These are phyloP conservation scores for Apis cerana DNA, from an alignment of 1,140 invertebrate genomes.

Conservation along the genomic window DNA sequence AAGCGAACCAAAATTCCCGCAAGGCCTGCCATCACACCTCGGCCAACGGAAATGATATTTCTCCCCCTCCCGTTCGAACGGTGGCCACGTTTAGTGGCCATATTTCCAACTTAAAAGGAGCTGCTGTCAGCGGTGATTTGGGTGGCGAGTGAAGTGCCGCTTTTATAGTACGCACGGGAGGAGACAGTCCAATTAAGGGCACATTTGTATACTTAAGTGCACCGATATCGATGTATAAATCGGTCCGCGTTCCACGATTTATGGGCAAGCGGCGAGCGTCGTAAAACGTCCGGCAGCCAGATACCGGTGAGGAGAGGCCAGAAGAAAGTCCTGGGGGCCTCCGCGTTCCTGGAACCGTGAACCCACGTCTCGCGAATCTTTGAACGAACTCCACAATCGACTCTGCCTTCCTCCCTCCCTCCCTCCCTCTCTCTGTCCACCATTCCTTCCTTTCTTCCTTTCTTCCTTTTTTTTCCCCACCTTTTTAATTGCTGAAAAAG, in stretches of 20 bases:
- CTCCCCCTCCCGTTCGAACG: constrained; percentile 12
- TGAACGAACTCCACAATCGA: constrained; percentile 24
- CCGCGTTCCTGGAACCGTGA: constrained; percentile 51
- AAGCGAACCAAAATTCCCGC: not conserved
- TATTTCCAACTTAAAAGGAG: constrained; percentile 64
- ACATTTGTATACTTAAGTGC: constrained; percentile 75
- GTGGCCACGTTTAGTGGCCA: constrained; percentile 51
- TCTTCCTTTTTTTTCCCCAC: not conserved
- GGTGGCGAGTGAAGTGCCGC: constrained; percentile 56
- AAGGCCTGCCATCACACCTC: not conserved
- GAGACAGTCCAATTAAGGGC: constrained; percentile 75
- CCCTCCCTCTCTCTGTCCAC: not conserved
- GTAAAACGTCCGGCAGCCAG: constrained; percentile 69
- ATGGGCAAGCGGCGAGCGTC: constrained; percentile 72
- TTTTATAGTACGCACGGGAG: constrained; percentile 64
- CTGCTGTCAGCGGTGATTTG: constrained; percentile 62
- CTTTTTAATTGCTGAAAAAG: constrained; percentile 43
- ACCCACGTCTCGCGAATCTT: constrained; percentile 42
- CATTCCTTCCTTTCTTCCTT: too few species aligned
- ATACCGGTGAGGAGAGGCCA: constrained; percentile 38
- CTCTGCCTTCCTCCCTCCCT: not conserved
- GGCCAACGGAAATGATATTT: constrained; percentile 3
- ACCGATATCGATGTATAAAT: constrained; percentile 75
- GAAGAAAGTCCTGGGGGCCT: constrained; percentile 27
- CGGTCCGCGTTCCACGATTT: constrained; percentile 70